These are phyloP conservation scores for Leptinotarsa texana DNA, from an alignment of 1,140 invertebrate species.

Conservation along the genomic window DNA sequence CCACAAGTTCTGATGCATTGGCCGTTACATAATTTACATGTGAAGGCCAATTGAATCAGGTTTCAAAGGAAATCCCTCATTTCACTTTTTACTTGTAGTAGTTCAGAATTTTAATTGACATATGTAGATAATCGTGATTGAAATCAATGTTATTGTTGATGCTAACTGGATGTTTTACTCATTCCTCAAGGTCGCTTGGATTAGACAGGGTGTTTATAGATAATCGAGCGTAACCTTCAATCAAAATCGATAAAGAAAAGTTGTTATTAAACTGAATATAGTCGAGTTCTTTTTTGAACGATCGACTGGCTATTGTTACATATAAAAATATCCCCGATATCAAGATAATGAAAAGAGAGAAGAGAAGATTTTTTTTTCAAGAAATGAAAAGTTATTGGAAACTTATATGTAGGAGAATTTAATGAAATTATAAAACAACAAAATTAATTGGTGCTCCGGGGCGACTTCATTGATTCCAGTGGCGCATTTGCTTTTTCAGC, in stretches of 20 bases:
- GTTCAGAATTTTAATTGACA: background rate
- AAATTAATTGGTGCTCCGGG: no score
- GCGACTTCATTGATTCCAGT: no score
- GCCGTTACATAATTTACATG: background rate
- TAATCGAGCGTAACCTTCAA: background rate
- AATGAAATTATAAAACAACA: no score
- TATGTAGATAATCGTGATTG: background rate
- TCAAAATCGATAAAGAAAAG: background rate
- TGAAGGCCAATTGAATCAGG: background rate
- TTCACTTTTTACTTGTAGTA: background rate
- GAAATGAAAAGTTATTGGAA: no score
- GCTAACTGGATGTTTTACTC: background rate
- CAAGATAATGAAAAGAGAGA: no score
- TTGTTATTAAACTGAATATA: no score
- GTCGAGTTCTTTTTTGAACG: no score
- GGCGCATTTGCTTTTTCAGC: no score
- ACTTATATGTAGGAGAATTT: no score
- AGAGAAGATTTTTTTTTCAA: no score
- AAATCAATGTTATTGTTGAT: background rate
- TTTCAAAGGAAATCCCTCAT: slow-evolving; percentile 3
- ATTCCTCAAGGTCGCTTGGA: background rate
- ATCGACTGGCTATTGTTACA: no score
- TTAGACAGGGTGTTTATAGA: slow-evolving; percentile 1
- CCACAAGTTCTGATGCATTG: background rate
- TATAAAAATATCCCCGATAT: no score